Conservation (phyloP, 35 echinoderm and acorn worm species). For the Acanthaster planci region DNA sequence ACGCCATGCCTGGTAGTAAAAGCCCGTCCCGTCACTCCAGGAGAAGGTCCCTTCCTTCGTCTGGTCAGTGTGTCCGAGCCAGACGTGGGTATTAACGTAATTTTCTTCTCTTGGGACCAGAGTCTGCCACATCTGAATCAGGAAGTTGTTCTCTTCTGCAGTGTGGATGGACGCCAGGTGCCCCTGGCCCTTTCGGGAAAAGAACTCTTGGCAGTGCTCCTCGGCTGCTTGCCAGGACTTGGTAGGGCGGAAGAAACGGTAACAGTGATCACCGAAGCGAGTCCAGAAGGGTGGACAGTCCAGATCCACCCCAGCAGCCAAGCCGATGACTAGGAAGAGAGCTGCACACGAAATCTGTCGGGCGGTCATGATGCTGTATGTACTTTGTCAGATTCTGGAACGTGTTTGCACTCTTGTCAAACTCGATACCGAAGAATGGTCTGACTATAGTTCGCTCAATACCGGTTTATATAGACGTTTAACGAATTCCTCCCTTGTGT, state of each 20-base stretch:
- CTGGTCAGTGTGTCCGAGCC: not conserved
- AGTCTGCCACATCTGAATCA: not conserved
- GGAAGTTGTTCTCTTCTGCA: not conserved
- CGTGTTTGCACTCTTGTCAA: too few relatives aligned
- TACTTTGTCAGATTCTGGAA: not conserved
- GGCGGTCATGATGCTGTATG: not conserved
- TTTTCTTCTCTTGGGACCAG: not conserved
- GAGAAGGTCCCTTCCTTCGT: not conserved
- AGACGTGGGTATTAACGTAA: not conserved
- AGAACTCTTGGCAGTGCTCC: constrained; percentile 20
- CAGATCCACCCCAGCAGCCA: not conserved
- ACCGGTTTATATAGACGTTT: too few relatives aligned
- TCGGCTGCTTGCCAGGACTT: constrained; percentile 9
- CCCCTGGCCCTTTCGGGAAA: not conserved
- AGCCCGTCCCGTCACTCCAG: constrained; percentile 11
- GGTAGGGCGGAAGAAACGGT: not conserved
- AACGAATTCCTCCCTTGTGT: too few relatives aligned
- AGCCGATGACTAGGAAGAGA: not conserved
- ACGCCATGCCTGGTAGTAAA: not conserved
- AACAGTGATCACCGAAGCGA: not conserved
- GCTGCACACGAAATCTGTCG: not conserved
- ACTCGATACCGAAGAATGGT: too few relatives aligned
- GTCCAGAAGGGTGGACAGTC: constrained; percentile 24
- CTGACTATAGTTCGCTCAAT: too few relatives aligned
- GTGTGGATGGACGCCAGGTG: not conserved